Conservation (phyloP, 1,140 invertebrate genomes). For the Adelges cooleyi region DNA sequence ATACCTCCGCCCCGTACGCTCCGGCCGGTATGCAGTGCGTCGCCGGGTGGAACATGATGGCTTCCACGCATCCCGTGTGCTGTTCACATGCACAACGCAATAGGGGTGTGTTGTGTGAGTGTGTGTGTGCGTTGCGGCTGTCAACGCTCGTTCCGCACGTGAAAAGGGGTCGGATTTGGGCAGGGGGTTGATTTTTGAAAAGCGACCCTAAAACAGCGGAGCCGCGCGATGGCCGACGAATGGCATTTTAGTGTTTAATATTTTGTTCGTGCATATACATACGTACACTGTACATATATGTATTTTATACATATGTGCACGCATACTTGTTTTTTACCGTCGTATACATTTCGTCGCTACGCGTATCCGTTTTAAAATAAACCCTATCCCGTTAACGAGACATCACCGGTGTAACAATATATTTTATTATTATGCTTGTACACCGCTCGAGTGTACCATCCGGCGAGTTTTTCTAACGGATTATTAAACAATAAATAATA, state of each 20-base stretch:
- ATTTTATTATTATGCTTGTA: no score
- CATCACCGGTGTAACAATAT: no score
- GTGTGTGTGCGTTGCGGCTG: conserved; percentile 3
- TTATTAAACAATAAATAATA: no score
- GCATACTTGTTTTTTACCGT: no score
- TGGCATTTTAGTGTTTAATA: conserved; percentile 11
- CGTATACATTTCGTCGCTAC: no score
- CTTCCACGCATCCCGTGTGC: background rate
- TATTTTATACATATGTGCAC: no score
- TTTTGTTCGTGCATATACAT: background rate
- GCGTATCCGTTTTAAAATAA: no score
- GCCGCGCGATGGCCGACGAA: background rate
- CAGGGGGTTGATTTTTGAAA: conserved; percentile 24
- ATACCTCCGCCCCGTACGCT: no score
- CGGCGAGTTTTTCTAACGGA: no score
- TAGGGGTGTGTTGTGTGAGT: background rate
- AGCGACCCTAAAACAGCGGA: conserved; percentile 13
- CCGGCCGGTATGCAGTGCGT: background rate
- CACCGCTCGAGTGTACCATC: no score
- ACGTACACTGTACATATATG: no score
- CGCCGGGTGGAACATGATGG: background rate
- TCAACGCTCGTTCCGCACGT: conserved; percentile 10
- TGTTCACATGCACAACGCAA: background rate
- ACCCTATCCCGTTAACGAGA: no score
- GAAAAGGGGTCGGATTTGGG: conserved; percentile 14